phyloP scores from a whole-genome alignment of 2,888 invertebrate species.

The Melinaea marsaeus region DNA sequence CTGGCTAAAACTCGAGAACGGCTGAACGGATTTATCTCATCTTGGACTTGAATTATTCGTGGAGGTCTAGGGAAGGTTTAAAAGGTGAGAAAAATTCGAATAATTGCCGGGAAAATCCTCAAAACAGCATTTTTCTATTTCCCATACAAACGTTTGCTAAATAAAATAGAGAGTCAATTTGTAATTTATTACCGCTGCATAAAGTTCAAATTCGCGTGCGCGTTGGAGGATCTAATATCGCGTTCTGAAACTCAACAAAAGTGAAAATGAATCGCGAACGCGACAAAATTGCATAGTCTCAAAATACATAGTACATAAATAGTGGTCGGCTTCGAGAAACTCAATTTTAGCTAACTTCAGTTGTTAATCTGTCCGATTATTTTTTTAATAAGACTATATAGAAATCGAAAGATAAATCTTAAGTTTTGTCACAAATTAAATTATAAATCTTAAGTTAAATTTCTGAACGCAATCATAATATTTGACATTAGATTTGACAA shows the following conservation, averaged over 20 bases:
- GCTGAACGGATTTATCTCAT: constrained; percentile 10
- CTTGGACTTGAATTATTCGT: constrained; percentile 11
- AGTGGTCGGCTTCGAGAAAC: constrained; percentile 13
- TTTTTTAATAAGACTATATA: constrained; percentile 9
- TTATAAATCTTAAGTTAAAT: constrained; percentile 14
- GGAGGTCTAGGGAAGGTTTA: background rate
- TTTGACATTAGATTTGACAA: constrained; percentile 31
- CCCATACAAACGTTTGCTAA: constrained; percentile 5
- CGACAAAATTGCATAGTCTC: constrained; percentile 14
- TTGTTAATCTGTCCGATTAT: constrained; percentile 9
- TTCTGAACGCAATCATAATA: constrained; percentile 28
- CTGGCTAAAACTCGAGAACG: constrained; percentile 12
- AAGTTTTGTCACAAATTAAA: constrained; percentile 28
- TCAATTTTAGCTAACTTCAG: constrained; percentile 13
- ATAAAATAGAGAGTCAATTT: constrained; percentile 16
- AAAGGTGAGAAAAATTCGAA: constrained; percentile 1
- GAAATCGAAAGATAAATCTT: constrained; percentile 20
- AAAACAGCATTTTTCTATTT: constrained; percentile 9
- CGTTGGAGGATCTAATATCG: constrained; percentile 18
- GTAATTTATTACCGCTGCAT: constrained; percentile 10
- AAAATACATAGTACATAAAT: constrained; percentile 14
- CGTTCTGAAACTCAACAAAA: constrained; percentile 18
- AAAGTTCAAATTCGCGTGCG: constrained; percentile 11
- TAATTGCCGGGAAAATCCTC: constrained; percentile 6
- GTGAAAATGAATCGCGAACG: constrained; percentile 15